Base-by-base conservation (phyloP, 2,888 invertebrate genomes). In the Oasisia sp. region DNA sequence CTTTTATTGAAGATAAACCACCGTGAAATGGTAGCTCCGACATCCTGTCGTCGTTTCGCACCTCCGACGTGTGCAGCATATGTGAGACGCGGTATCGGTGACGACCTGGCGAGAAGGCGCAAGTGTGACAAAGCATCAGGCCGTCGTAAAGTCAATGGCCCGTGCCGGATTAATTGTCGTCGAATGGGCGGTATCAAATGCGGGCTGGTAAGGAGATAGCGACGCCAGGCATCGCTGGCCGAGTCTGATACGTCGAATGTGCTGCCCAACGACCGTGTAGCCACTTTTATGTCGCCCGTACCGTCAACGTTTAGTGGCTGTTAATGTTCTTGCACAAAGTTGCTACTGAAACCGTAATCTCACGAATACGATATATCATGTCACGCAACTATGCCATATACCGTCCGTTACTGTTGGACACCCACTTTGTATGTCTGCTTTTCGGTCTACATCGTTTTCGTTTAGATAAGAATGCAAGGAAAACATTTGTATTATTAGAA, bases 1-100 rank as follows among this genome's bases (percentile, higher is more conserved):
- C 74, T 74, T 74, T 74, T 74, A 74, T 74, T 74, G 74, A 74
- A 74, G 74, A 74, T 74, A 74, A 74, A 74, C 74, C 74, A 74
- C 74, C 74, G 74, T 74, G 74, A 74, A 74, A 74, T n/a, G 74
- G 27, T 19, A 74, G 74, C 74, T 27, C 27, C 27, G 74, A 74
- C 74, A 74, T 74, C 74, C 74, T 74, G 74, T 19, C 74, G 74
- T 74, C 14, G 74, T 74, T 74, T 74, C 74, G 74, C 74, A 74
- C 74, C 74, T 74, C 5, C 19, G 74, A 74, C 74, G 27, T 74
- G 74, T 19, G 74, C 74, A 74, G 74, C 74, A 74, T 74, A 74
- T 74, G 74, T 74, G 74, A 74, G 74, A 74, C 27, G 27, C 74
- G 5, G 74, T 74, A 27, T 74, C 74, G 74, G 74, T 74, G 74